These are phyloP conservation scores for Branchinecta lynchi DNA, from an alignment of 1,140 invertebrate genomes.

Conservation along the genomic window DNA sequence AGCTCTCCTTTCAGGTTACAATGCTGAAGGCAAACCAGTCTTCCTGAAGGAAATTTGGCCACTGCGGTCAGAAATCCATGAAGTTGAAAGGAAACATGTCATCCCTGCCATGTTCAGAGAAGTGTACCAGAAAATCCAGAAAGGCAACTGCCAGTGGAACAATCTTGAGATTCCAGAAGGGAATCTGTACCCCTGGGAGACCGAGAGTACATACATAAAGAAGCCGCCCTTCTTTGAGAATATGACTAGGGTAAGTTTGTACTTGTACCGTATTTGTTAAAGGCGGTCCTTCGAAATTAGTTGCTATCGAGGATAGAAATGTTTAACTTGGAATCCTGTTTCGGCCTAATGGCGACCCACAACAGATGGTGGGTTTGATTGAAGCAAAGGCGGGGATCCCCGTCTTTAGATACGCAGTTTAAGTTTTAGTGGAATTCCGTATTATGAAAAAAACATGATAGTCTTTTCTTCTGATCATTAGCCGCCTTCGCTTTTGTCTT, in stretches of 20 bases:
- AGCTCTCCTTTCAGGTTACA: slow-evolving; percentile 38
- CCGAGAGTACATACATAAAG: slow-evolving; percentile 86
- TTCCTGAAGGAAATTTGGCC: slow-evolving; percentile 93
- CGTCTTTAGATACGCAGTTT: no score
- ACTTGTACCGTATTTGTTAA: background rate
- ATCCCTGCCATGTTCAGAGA: slow-evolving; percentile 96
- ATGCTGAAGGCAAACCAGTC: slow-evolving; percentile 51
- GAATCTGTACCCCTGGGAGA: slow-evolving; percentile 83
- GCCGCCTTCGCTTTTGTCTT: no score
- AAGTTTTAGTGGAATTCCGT: no score
- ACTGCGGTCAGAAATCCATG: slow-evolving; percentile 69
- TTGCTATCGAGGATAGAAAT: no score
- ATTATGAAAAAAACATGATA: no score
- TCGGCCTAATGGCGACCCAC: no score
- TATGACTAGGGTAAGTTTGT: slow-evolving; percentile 48
- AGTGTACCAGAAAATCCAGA: slow-evolving; percentile 75
- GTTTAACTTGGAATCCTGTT: no score
- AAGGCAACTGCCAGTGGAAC: slow-evolving; percentile 75
- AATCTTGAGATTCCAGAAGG: slow-evolving; percentile 56
- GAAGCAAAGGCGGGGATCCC: no score
- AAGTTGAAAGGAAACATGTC: slow-evolving; percentile 71
- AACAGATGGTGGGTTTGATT: no score
- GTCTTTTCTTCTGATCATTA: no score
- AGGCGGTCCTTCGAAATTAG: no score
- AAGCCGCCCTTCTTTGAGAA: slow-evolving; percentile 88